Conservation (phyloP, 2,797 vertebrate genomes). For the Okamejei kenojei region DNA sequence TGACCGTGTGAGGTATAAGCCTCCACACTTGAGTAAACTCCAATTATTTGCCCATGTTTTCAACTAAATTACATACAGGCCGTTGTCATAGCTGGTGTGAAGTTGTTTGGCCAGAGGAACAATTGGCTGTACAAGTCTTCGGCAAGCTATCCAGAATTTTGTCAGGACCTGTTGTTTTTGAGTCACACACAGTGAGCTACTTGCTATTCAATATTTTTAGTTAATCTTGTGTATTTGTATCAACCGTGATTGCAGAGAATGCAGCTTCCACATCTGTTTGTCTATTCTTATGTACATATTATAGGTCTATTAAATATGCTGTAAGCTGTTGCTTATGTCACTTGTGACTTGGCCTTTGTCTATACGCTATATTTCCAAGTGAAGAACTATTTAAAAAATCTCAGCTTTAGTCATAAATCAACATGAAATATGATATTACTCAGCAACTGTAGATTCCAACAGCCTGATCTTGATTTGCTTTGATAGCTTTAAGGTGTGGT, state of each 20-base stretch:
- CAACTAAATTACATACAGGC: too few relatives aligned
- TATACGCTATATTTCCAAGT: background rate
- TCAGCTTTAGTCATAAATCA: too few relatives aligned
- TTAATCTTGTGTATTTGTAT: background rate
- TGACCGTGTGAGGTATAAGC: too few relatives aligned
- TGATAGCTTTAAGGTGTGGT: background rate
- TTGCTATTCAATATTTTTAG: background rate
- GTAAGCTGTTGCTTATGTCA: background rate
- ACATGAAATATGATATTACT: background rate
- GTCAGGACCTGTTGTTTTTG: background rate
- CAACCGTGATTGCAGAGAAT: background rate
- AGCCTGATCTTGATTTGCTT: background rate
- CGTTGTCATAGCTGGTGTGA: too few relatives aligned
- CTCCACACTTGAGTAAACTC: too few relatives aligned
- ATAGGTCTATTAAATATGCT: background rate
- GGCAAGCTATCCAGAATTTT: background rate
- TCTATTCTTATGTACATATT: background rate
- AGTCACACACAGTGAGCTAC: background rate
- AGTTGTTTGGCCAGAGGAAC: background rate
- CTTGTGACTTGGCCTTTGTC: too few relatives aligned
- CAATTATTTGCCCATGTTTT: too few relatives aligned
- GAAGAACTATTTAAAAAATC: background rate
- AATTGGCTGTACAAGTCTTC: background rate
- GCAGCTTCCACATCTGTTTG: background rate
- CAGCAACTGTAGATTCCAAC: background rate